Percentiles rank a stretch among this genome's conserved stretches.
phyloP scores from a whole-genome alignment of 2,888 invertebrate genomes.

The Steinernema carpocapsae region DNA sequence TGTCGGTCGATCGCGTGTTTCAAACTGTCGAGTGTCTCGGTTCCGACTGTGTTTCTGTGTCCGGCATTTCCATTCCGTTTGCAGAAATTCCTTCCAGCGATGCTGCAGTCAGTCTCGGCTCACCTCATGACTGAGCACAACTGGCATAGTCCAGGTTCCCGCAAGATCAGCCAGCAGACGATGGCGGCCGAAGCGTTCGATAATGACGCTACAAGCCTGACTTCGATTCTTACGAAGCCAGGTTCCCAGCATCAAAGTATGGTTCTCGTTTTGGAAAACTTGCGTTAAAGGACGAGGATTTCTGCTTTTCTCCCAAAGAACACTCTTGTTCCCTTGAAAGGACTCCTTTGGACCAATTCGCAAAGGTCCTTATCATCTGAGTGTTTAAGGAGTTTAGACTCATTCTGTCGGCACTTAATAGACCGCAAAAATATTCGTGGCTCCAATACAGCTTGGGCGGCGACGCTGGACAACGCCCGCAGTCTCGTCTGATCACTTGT shows the following conservation, averaged over 20 bases:
- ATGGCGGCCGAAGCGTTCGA: not conserved
- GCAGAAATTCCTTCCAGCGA: conserved; percentile 19
- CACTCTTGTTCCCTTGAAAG: not conserved
- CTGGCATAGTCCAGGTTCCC: not conserved
- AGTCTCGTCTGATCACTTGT: too few relatives aligned
- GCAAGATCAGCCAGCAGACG: conserved; percentile 32
- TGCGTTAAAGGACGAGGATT: not conserved
- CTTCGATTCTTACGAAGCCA: not conserved
- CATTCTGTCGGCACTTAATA: too few relatives aligned
- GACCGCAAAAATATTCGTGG: too few relatives aligned
- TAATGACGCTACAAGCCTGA: conserved; percentile 2
- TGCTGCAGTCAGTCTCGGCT: conserved; percentile 59
- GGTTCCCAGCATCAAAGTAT: not conserved
- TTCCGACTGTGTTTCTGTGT: too few relatives aligned
- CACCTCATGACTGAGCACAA: conserved; percentile 56
- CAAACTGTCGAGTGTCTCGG: conserved; percentile 1
- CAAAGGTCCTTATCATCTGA: conserved; percentile 17
- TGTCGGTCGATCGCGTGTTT: not conserved
- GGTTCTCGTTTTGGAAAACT: not conserved
- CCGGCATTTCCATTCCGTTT: too few relatives aligned
- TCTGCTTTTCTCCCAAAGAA: not conserved
- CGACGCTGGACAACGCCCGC: too few relatives aligned
- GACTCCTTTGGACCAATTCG: not conserved
- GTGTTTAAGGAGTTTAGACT: conserved; percentile 1
- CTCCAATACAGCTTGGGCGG: too few relatives aligned